A percentile compares a stretch with the other conserved stretches of the same genome.
Evolutionary conservation across 2,113 vertebrate species (phyloP).

Genomic region (Macrotus californicus): DNA sequence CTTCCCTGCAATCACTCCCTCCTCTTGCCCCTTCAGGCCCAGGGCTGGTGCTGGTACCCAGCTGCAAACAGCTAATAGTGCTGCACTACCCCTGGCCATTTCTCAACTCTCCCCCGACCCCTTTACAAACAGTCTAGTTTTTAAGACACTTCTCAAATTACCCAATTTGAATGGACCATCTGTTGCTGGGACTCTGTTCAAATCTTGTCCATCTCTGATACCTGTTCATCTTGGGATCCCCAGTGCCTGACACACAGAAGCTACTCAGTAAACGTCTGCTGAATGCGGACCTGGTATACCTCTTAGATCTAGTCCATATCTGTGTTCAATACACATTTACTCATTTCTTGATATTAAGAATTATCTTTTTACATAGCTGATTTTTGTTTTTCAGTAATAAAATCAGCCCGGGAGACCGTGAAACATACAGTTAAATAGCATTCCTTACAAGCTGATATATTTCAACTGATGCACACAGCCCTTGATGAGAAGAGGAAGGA

Average conservation of each 20-base stretch:
- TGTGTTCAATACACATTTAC: neutral
- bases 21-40: neutral
- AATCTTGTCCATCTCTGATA: neutral
- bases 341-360: neutral
- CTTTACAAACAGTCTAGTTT: neutral
- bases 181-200: constrained; percentile 2
- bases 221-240: neutral
- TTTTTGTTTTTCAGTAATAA: neutral
- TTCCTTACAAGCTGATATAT: neutral
- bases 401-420: neutral
- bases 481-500: constrained; percentile 20
- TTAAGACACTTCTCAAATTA: constrained; percentile 22
- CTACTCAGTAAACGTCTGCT: neutral
- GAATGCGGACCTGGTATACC: neutral
- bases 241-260: neutral
- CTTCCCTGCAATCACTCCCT: neutral
- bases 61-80: rapidly evolving
- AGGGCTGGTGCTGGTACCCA: neutral
- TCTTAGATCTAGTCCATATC: neutral
- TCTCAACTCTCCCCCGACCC: neutral
- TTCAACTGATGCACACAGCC: neutral
- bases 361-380: neutral
- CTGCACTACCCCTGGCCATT: neutral
- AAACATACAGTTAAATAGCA: neutral
- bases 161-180: neutral